These are phyloP conservation scores for Heliconius hermathena DNA, from an alignment of 1,140 invertebrate species.

Conservation along the genomic window DNA sequence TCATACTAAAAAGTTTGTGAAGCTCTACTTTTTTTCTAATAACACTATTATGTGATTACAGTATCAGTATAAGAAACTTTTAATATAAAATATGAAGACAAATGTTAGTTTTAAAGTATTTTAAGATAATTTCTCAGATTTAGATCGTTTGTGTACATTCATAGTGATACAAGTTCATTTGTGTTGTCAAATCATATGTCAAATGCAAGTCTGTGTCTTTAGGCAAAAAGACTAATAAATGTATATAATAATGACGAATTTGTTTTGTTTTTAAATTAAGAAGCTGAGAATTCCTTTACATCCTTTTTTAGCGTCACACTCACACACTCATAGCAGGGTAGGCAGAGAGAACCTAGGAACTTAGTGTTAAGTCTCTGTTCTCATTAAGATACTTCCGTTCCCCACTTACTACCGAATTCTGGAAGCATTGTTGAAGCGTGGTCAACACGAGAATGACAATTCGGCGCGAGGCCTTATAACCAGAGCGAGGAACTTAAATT, in stretches of 20 bases:
- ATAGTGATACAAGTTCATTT: conserved; percentile 10
- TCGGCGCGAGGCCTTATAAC: too few species aligned
- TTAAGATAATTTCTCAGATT: conserved; percentile 23
- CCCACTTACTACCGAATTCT: too few species aligned
- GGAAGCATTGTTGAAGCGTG: too few species aligned
- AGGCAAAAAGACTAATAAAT: conserved; percentile 62
- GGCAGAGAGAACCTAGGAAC: too few species aligned
- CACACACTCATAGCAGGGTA: too few species aligned
- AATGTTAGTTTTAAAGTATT: conserved; percentile 19
- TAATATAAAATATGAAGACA: conserved; percentile 13
- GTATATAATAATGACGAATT: conserved; percentile 47
- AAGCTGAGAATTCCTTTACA: too few species aligned
- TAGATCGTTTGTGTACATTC: conserved; percentile 17
- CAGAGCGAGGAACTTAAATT: too few species aligned
- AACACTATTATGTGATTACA: conserved; percentile 9
- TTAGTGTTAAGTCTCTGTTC: too few species aligned
- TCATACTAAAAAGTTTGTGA: neutral
- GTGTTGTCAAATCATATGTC: conserved; percentile 13
- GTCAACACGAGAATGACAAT: too few species aligned
- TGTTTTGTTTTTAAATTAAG: neutral
- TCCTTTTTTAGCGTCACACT: too few species aligned
- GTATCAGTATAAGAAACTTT: conserved; percentile 17
- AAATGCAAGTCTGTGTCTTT: conserved; percentile 19
- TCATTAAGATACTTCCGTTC: too few species aligned
- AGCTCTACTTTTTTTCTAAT: neutral